Evolutionary conservation across 2,888 invertebrate genomes (phyloP).

Genomic region (Megalurothrips usitatus): DNA sequence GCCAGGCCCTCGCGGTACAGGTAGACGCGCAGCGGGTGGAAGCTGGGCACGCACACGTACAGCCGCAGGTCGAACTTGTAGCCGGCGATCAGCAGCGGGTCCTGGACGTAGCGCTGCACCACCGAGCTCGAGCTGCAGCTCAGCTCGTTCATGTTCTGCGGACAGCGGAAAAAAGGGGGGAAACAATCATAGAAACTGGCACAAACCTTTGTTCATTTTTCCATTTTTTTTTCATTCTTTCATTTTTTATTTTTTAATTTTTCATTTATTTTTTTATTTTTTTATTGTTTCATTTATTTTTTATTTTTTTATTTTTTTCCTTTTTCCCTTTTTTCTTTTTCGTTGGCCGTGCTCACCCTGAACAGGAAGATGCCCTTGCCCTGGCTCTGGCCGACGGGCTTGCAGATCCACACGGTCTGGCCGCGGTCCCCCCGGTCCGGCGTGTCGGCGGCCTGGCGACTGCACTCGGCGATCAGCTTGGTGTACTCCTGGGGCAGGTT

Average conservation of each 20-base stretch:
- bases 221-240: too few relatives aligned
- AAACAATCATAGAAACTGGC: too few relatives aligned
- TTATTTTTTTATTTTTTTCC: too few relatives aligned
- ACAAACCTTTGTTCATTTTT: too few relatives aligned
- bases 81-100: conserved; percentile 74
- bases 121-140: conserved; percentile 74
- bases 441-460: conserved; percentile 46
- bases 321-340: too few relatives aligned
- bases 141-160: conserved; percentile 69
- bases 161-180: too few relatives aligned
- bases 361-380: conserved; percentile 79
- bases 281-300: too few relatives aligned
- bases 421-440: conserved; percentile 47
- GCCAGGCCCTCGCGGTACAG: conserved; percentile 84
- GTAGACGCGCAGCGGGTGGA: conserved; percentile 80
- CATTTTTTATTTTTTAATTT: too few relatives aligned
- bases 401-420: conserved; percentile 74
- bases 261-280: too few relatives aligned
- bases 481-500: conserved; percentile 80
- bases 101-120: conserved; percentile 74
- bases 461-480: conserved; percentile 74
- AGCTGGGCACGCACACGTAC: conserved; percentile 84
- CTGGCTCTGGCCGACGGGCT: conserved; percentile 80
- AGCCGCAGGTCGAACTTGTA: conserved; percentile 89
- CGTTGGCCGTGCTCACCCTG: conserved; percentile 55